Base-by-base conservation (phyloP, 1,140 invertebrate species). In the Schlechtendalia chinensis region DNA sequence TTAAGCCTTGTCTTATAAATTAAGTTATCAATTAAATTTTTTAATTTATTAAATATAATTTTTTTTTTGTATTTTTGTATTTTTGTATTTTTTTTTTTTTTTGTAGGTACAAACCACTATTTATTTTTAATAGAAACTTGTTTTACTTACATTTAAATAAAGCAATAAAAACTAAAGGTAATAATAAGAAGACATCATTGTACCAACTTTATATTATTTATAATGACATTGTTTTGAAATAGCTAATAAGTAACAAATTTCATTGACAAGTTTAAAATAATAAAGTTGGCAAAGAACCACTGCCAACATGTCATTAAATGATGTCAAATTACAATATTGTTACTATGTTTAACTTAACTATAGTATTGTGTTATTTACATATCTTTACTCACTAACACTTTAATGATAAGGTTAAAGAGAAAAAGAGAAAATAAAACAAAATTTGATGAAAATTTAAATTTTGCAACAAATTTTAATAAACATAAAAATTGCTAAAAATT, bases 221-320 rank as follows among this genome's bases (percentile, higher is more conserved):
- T 67, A 67, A 16, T 22, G 5, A 67, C 11, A 67, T 67, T n/a
- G 39, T 19, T 45, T 61, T 61, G 12, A 61, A 61, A 32, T n/a
- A n/a, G n/a, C 4, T 67, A 45, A 67, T 50, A 50, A 69, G 45
- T 27, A 71, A 29, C 22, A 5, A 11, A 71, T 29, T 71, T n/a
- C 67, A 71, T 71, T 19, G 22, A 50, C 0, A 50, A 71, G 45
- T 1, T 69, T 69, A 50, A 50, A 50, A 69, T 69, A 69, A 69
- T 47, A 17, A n/a, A 39, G 19, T 69, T 69, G 65, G 16, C 39
- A 69, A 69, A 24, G n/a, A 12, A 69, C 8, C 0, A 50, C 16
- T 50, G 22, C 67, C 32, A 69, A 69, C 47, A 50, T 53, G 19
- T 71, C 16, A 71, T 24, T 53, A 27, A 27, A 71, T 19, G 0